A percentile compares a stretch with the other conserved stretches of the same genome.
Conservation (phyloP, 2,888 invertebrate genomes). For the Epinotia bilunana region DNA sequence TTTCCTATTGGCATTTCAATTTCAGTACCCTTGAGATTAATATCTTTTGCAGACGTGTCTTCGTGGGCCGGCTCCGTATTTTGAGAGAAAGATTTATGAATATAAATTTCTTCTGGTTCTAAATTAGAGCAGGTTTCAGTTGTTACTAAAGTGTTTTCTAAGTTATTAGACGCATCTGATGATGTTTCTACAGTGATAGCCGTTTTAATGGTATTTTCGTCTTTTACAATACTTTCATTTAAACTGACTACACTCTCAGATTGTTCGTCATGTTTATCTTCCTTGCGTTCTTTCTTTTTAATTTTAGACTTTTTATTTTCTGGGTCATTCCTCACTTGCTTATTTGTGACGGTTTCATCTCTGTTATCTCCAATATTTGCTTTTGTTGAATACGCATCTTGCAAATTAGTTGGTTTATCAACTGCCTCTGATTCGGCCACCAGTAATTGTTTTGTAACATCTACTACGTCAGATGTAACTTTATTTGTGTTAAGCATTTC, state of each 20-base stretch:
- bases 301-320: conserved; percentile 19
- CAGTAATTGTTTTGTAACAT: neutral
- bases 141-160: neutral
- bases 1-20: conserved; percentile 32
- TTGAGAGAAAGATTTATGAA: neutral
- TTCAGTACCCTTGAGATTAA: conserved; percentile 3
- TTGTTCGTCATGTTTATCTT: conserved; percentile 2
- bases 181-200: neutral
- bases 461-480: neutral
- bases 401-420: neutral
- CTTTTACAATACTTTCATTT: neutral
- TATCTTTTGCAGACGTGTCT: neutral
- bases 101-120: neutral
- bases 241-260: neutral
- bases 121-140: neutral
- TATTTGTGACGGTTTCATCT: neutral
- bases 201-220: neutral
- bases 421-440: neutral
- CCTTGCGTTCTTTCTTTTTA: conserved; percentile 31
- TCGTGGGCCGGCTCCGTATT: neutral
- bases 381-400: neutral
- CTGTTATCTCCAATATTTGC: neutral
- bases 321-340: neutral
- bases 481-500: neutral
- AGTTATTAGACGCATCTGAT: neutral